Evolutionary conservation across 1,140 invertebrate genomes (phyloP).

Genomic region (Vanessa atalanta): DNA sequence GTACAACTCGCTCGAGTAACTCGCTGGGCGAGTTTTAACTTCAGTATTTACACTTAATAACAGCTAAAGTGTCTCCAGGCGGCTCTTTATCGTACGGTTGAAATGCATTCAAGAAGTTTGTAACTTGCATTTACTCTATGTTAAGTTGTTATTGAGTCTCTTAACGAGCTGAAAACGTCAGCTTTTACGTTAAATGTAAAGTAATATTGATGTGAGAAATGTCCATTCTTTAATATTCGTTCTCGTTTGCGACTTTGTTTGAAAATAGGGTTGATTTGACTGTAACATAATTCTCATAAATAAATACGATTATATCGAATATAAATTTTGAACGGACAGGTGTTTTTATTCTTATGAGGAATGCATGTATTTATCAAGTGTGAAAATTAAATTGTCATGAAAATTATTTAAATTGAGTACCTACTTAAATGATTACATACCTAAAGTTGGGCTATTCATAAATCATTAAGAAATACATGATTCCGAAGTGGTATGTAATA

Average conservation of each 20-base stretch:
- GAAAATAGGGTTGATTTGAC: slow-evolving; percentile 17
- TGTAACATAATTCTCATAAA: not conserved
- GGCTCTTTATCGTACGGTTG: slow-evolving; percentile 35
- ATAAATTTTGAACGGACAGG: too few species aligned
- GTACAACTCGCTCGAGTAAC: slow-evolving; percentile 28
- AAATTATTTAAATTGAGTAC: too few species aligned
- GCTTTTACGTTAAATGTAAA: slow-evolving; percentile 33
- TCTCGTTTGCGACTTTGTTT: slow-evolving; percentile 25
- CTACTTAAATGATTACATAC: too few species aligned
- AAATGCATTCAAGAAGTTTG: slow-evolving; percentile 39
- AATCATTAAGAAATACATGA: too few species aligned
- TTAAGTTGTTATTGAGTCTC: slow-evolving; percentile 42
- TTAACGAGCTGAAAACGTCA: slow-evolving; percentile 40
- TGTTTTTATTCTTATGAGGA: too few species aligned
- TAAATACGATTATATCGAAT: not conserved
- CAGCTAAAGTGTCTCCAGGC: slow-evolving; percentile 33
- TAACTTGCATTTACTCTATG: slow-evolving; percentile 33
- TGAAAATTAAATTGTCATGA: too few species aligned
- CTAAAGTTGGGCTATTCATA: too few species aligned
- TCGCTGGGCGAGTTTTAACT: slow-evolving; percentile 35
- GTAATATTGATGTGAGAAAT: slow-evolving; percentile 37
- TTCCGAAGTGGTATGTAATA: too few species aligned
- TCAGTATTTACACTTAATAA: slow-evolving; percentile 45
- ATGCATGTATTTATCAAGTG: too few species aligned
- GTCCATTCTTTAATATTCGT: slow-evolving; percentile 30